Percentiles rank a stretch among this genome's conserved stretches.
phyloP scores from a whole-genome alignment of 2,113 vertebrate genomes.

The Larimichthys crocea region DNA sequence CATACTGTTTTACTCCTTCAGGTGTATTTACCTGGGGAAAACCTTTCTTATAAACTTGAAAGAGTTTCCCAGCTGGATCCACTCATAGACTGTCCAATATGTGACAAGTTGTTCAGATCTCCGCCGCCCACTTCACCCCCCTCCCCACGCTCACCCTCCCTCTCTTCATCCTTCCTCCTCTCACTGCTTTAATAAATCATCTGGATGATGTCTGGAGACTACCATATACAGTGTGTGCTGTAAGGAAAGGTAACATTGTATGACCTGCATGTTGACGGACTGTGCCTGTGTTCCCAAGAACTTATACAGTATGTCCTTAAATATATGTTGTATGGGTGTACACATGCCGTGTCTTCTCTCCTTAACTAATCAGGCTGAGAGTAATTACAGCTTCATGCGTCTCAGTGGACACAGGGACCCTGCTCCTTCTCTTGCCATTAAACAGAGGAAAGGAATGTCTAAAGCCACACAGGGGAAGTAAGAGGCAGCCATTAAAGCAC shows the following conservation, averaged over 20 bases:
- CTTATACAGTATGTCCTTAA: constrained; percentile 29
- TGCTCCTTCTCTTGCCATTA: constrained; percentile 49
- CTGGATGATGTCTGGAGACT: constrained; percentile 41
- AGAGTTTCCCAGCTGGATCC: constrained; percentile 5
- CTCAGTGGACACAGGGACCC: constrained; percentile 33
- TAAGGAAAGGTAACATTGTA: constrained; percentile 2
- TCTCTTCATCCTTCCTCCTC: constrained; percentile 41
- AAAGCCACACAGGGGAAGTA: constrained; percentile 22
- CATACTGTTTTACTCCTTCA: neutral
- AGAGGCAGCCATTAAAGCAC: constrained; percentile 31
- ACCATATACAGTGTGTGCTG: constrained; percentile 3
- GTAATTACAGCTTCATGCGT: constrained; percentile 60
- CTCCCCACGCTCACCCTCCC: neutral
- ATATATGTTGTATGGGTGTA: constrained; percentile 43
- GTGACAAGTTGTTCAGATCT: constrained; percentile 15
- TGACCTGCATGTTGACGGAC: constrained; percentile 29
- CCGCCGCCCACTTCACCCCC: neutral
- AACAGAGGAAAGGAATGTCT: constrained; percentile 30
- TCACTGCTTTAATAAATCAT: constrained; percentile 69
- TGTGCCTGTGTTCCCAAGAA: neutral
- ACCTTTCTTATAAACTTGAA: neutral
- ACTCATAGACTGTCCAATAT: neutral
- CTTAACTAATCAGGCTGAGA: constrained; percentile 36
- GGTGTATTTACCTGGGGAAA: neutral
- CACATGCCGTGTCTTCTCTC: constrained; percentile 31